Evolutionary conservation across 2,113 vertebrate species (phyloP), one percentile per base, ranked within the genome.

Genomic region (Chlorodrepanis virens): DNA sequence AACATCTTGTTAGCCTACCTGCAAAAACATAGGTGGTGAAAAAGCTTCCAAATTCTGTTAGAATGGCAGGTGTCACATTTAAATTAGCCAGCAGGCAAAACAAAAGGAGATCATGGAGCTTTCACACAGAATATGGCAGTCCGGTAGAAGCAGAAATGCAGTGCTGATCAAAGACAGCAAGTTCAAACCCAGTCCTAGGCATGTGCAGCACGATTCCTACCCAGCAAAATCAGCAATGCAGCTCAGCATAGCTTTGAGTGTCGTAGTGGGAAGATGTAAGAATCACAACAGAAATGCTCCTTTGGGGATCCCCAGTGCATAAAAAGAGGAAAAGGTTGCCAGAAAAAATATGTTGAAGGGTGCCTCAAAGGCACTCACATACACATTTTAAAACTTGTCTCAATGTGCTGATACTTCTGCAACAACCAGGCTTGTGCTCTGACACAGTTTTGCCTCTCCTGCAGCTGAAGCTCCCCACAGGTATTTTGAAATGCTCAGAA

Each of bases 221-320:
- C 35, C 6, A 2, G 42, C 13, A 47, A 3, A 54, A 56, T 29
- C 59, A 54, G 71, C 1, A 0, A 44, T 31, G 14, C 25, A 53
- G 39, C 47, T 67, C 61, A 81, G 63, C n/a, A 25, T 27, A 72
- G 69, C 47, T 63, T 20, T 22, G 44, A 65, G 16, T 81, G 71
- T 80, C 71, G 77, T 5, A 77, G 42, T 44, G 54, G 59, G 52
- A 86, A 86, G 71, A 67, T 9, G 35, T 47, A 63, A 90, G 42
- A 94, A 92, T 52, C 31, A 49, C 57, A 87, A 79, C 54, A 90
- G 77, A 87, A 88, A 72, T 49, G 25, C 27, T 91, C 45, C n/a
- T 89, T 31, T 76, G 57, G 61, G 45, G 28, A 91, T 84, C 12
- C 37, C 5, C 21, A 23, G 29, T 22, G 50, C 40, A 40, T 52